Conservation (phyloP, 1,140 invertebrate genomes). For the Lamellibrachia luymesi region DNA sequence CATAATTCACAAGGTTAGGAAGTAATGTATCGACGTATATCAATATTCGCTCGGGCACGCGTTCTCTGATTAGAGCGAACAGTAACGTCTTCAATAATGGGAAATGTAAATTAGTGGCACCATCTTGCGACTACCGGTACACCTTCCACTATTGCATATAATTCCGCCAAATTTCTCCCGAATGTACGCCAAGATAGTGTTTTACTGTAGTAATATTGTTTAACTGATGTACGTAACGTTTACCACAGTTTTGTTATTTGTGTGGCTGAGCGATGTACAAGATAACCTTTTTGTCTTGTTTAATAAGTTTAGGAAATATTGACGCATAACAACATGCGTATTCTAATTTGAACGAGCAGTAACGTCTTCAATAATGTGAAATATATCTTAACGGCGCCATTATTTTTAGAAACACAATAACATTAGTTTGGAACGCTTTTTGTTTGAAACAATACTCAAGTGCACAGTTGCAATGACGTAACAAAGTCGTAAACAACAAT, state of each 20-base stretch:
- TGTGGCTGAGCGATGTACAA: not conserved
- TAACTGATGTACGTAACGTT: not conserved
- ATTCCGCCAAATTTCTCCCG: not conserved
- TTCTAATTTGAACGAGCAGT: too few relatives aligned
- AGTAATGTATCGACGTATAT: not conserved
- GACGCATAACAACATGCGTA: too few relatives aligned
- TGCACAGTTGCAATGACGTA: too few relatives aligned
- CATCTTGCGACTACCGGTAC: not conserved
- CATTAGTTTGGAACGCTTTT: too few relatives aligned
- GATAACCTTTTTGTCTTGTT: too few relatives aligned
- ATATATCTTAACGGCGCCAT: too few relatives aligned
- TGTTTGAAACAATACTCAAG: too few relatives aligned
- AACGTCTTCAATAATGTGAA: too few relatives aligned
- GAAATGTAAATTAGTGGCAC: not conserved
- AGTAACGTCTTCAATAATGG: not conserved
- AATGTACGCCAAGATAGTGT: not conserved
- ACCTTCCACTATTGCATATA: not conserved
- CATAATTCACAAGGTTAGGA: not conserved
- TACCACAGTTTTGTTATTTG: not conserved
- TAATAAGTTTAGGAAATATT: too few relatives aligned
- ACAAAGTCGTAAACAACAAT: too few relatives aligned
- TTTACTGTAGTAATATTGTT: not conserved
- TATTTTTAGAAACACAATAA: too few relatives aligned
- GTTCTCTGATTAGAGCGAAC: not conserved
- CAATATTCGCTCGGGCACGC: not conserved